Evolutionary conservation across 2,888 invertebrate genomes (phyloP), one percentile per base, ranked within the genome.

Genomic region (Cylindroiulus punctatus): DNA sequence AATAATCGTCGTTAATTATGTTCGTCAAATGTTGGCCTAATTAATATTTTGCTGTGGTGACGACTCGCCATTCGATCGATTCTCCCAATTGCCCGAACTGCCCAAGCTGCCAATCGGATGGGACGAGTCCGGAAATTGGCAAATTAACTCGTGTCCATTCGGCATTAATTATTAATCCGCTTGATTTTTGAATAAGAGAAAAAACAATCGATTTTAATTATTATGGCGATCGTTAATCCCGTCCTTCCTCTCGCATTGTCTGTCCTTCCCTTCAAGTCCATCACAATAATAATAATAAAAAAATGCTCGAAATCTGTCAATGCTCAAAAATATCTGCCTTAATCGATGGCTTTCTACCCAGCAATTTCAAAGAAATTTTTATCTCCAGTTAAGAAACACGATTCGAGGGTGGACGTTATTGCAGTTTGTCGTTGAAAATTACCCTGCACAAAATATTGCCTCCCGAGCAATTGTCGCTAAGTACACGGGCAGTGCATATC

Each of bases 11-110:
- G 30, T 76, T 76, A 76, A 76, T 76, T 76, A 76, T 22, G 76
- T 76, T 76, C 76, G 22, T 76, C 26, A 76, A 76, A 26, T 76
- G 76, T 22, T 76, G 76, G 30, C 76, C 76, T 76, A 76, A 76
- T 76, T 76, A 76, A 76, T 76, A 76, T 30, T n/a, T 30, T 26
- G 65, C 26, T 52, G 19, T 26, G 12, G 65, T 65, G 65, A 26
- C 65, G 76, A 76, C 76, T 65, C 65, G 30, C 30, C 76, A 76
- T 30, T 30, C 12, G 76, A 76, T 76, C 30, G 30, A 76, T 76
- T 12, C 19, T 7, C n/a, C 1, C 19, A 1, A 52, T 19, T 52
- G 14, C 30, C 26, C 36, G n/a, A n/a, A 26, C 26, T 65, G 65
- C 3, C 65, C 65, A n/a, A n/a, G n/a, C n/a, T 76, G 30, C 26